phyloP scores from a whole-genome alignment of 2,113 vertebrate species.

The Perca fluviatilis region DNA sequence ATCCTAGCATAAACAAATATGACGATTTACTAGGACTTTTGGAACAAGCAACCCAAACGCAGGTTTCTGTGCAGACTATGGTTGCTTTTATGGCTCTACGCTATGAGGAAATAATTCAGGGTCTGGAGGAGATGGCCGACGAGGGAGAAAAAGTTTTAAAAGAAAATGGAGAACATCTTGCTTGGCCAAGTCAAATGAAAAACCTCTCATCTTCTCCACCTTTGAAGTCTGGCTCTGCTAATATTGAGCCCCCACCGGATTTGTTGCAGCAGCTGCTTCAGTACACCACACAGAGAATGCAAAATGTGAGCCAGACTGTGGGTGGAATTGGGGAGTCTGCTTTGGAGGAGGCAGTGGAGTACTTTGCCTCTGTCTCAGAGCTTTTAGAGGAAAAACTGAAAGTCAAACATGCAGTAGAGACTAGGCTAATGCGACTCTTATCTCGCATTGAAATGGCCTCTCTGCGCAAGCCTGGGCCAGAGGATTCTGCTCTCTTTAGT shows the following conservation, averaged over 20 bases:
- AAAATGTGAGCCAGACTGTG: slow-evolving; percentile 83
- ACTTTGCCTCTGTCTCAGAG: slow-evolving; percentile 86
- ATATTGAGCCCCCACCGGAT: slow-evolving; percentile 85
- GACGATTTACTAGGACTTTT: slow-evolving; percentile 87
- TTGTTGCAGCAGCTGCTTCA: slow-evolving; percentile 94
- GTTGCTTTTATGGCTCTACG: slow-evolving; percentile 88
- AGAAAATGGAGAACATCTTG: slow-evolving; percentile 86
- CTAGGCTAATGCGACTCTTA: slow-evolving; percentile 84
- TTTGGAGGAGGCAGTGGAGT: slow-evolving; percentile 87
- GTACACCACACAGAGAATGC: slow-evolving; percentile 93
- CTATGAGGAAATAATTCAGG: slow-evolving; percentile 90
- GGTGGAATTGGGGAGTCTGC: slow-evolving; percentile 85
- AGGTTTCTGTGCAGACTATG: slow-evolving; percentile 91
- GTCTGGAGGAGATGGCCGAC: slow-evolving; percentile 87
- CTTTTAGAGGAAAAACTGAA: slow-evolving; percentile 89
- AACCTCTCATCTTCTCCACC: slow-evolving; percentile 68
- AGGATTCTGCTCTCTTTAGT: slow-evolving; percentile 90
- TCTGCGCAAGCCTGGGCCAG: slow-evolving; percentile 76
- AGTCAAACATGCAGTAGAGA: slow-evolving; percentile 85
- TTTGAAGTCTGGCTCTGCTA: slow-evolving; percentile 69
- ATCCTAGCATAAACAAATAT: slow-evolving; percentile 92
- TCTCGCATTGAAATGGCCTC: slow-evolving; percentile 88
- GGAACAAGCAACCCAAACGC: slow-evolving; percentile 90
- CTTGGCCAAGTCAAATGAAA: slow-evolving; percentile 86
- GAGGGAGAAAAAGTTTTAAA: slow-evolving; percentile 91